phyloP scores from a whole-genome alignment of 2,113 vertebrate species.

The Zonotrichia leucophrys region DNA sequence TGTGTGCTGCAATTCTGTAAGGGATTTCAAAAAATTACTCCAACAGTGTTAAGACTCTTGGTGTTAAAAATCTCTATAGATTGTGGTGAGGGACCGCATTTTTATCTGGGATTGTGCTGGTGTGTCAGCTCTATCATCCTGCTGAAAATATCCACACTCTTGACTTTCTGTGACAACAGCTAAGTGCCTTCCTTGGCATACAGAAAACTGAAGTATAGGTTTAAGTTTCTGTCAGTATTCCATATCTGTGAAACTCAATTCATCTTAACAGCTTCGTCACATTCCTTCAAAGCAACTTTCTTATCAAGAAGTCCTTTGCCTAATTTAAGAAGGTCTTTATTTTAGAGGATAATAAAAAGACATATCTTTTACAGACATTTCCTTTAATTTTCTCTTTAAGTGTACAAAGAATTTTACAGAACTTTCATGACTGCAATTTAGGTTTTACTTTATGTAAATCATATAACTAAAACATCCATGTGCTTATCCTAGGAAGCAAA shows the following conservation, averaged over 20 bases:
- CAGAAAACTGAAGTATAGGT: background rate
- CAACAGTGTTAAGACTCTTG: background rate
- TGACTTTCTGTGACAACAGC: background rate
- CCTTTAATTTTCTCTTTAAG: background rate
- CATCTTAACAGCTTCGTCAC: background rate
- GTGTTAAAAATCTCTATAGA: background rate
- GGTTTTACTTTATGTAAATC: background rate
- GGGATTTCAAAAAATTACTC: background rate
- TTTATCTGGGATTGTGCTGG: background rate
- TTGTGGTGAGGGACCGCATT: background rate
- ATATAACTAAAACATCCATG: background rate
- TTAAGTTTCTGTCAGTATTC: background rate
- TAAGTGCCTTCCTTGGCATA: background rate
- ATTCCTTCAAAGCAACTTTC: background rate
- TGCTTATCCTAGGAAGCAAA: background rate
- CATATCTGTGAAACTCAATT: background rate
- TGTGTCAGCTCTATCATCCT: background rate
- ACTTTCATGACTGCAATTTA: background rate
- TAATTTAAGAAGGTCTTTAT: background rate
- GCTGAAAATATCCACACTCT: background rate
- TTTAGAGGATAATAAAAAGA: background rate
- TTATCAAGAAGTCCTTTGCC: background rate
- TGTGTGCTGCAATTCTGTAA: background rate
- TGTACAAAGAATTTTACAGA: background rate
- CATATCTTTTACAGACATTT: background rate